Base-by-base conservation (phyloP, 2,888 invertebrate genomes). In the Aphelenchoides bicaudatus region DNA sequence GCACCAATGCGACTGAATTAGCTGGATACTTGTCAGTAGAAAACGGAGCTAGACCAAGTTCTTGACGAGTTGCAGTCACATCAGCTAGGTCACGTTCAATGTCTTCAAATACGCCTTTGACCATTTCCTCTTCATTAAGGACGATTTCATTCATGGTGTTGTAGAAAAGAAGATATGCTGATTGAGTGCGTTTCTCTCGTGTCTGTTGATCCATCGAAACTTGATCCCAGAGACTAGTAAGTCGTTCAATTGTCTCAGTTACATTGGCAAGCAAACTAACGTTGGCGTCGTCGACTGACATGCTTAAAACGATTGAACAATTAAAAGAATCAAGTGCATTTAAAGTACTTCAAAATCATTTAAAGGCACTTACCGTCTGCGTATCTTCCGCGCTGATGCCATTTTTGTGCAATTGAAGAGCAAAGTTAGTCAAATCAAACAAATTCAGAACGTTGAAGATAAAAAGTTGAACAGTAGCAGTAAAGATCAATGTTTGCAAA, bases 61-160 rank as follows among this genome's bases (percentile, higher is more conserved):
- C 53, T n/a, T 43, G 16, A 25, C 16, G 43, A 10, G n/a, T 43
- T 43, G 6, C 16, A 31, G 39, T 23, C 27, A 57, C 21, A n/a
- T 56, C 30, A 21, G 39, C 39, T 31, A 57, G 28, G 28, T 56
- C 38, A 16, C 19, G 28, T 10, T 39, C 30, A 47, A 56, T 58
- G 46, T 58, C 58, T 6, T 5, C 25, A 27, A 34, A 16, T 13
- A 58, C 56, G 46, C 46, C 30, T 19, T 19, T 13, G 13, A 28
- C 58, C 58, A 58, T 43, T 27, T 43, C 46, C 31, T 58, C 53
- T 38, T 58, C 58, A 48, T n/a, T 43, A 31, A 28, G 53, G 4
- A 58, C 58, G 46, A 58, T 58, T 1, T 58, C 58, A 8, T 56
- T 46, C 29, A 58, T 29, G 6, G 43, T 21, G n/a, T 43, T 28